Base-by-base conservation (phyloP, 2,888 invertebrate species). In the Chloroclysta siterata region DNA sequence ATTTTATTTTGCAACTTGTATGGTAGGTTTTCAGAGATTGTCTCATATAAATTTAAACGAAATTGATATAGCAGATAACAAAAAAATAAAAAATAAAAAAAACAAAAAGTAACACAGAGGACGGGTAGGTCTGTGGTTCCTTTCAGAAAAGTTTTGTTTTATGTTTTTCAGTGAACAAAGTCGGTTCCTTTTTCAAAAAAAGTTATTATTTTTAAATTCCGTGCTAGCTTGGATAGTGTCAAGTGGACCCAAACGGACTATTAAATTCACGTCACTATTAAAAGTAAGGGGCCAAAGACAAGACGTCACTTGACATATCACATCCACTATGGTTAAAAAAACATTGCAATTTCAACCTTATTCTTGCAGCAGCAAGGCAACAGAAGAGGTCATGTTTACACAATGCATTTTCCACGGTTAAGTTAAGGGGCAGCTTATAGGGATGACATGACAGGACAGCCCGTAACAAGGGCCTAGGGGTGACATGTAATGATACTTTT, bases 371-470 rank as follows among this genome's bases (percentile, higher is more conserved):
- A 5, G 8, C 51, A 63, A 48, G 63, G 58, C 15, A 15, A 13
- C 1, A 33, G 17, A 0, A 51, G 22, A 4, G 47, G 17, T 54
- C 3, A 53, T 44, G 61, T 15, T 41, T 22, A 47, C 41, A 53
- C 60, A 56, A 36, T 50, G 56, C 47, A 51, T 55, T 60, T 57
- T 55, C 54, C 53, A 46, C 53, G 53, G 59, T 47, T 64, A 53
- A 64, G 59, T 47, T 64, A 53, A 64, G 61, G 67, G 63, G 56
- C 57, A 62, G 67, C 61, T 67, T 67, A 62, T 8, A 53, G 58
- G 61, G 66, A 46, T 46, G 46, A 46, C 46, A 46, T 63, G 66
- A 67, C 66, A 67, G 66, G 66, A 67, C 66, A 67, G 66, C 42
- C 44, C n/a, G 57, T 63, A 66, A 67, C 66, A 66, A 66, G 60